Conservation (phyloP, 2,888 invertebrate genomes). For the Stegana nigrithorax region DNA sequence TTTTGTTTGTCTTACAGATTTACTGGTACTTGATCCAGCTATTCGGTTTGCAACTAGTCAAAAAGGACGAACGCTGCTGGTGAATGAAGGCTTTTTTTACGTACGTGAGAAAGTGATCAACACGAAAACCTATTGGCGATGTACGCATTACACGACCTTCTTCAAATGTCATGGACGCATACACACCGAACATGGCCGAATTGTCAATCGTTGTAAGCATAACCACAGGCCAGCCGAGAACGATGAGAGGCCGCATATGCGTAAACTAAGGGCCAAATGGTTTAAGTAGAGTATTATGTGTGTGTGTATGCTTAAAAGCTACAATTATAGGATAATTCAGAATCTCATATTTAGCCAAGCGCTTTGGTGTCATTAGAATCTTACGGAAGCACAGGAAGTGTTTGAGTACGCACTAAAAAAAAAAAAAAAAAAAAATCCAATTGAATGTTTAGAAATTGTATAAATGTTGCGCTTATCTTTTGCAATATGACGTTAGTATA, state of each 20-base stretch:
- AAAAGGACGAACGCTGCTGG: conserved; percentile 63
- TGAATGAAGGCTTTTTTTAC: conserved; percentile 60
- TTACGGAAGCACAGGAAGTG: too few relatives aligned
- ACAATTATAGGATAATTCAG: too few relatives aligned
- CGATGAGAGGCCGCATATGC: conserved; percentile 31
- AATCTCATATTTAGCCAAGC: too few relatives aligned
- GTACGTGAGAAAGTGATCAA: conserved; percentile 64
- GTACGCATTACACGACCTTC: conserved; percentile 65
- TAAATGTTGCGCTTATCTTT: too few relatives aligned
- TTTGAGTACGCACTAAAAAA: too few relatives aligned
- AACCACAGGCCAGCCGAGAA: conserved; percentile 49
- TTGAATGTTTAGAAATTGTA: too few relatives aligned
- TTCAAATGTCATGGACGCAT: conserved; percentile 64
- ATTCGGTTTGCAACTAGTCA: conserved; percentile 58
- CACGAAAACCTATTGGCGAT: conserved; percentile 67
- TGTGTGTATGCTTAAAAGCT: too few relatives aligned
- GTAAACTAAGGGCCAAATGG: conserved; percentile 19
- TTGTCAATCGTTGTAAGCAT: conserved; percentile 59
- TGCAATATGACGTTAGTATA: too few relatives aligned
- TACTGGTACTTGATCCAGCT: background rate
- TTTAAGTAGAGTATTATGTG: too few relatives aligned
- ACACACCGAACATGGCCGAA: conserved; percentile 56
- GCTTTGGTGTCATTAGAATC: too few relatives aligned
- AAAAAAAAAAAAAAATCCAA: too few relatives aligned
- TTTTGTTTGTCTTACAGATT: background rate